These are phyloP conservation scores for Cygnus atratus DNA, from an alignment of 2,113 vertebrate genomes.

Conservation along the genomic window DNA sequence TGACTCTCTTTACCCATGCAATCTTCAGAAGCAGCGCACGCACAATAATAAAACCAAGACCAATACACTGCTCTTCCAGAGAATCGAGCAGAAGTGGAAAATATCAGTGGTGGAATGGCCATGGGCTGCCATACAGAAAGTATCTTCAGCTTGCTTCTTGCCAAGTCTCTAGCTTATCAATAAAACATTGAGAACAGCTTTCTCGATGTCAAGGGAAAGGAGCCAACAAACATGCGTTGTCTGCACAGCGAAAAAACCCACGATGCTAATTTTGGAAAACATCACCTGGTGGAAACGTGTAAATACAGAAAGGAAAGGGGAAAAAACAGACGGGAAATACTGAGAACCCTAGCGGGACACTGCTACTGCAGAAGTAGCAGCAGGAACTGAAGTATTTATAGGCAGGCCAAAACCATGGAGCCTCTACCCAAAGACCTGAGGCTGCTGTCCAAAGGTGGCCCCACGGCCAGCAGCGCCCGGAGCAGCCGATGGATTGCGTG, in stretches of 20 bases:
- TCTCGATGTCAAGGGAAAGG: not conserved
- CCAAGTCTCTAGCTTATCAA: not conserved
- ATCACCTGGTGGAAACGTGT: not conserved
- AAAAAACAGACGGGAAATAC: not conserved
- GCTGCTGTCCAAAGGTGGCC: not conserved
- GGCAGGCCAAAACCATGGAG: not conserved
- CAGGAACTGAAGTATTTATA: not conserved
- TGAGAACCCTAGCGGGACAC: not conserved
- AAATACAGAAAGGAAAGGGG: not conserved
- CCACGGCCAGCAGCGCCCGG: accelerated
- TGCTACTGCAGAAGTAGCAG: not conserved
- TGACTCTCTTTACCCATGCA: not conserved
- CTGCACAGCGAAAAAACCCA: not conserved
- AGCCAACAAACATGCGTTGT: not conserved
- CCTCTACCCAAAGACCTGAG: not conserved
- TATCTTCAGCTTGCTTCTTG: not conserved
- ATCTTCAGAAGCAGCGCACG: not conserved
- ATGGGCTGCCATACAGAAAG: not conserved
- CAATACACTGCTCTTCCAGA: not conserved
- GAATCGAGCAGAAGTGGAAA: not conserved
- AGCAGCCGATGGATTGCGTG: not conserved
- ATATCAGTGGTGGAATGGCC: not conserved
- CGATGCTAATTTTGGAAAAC: not conserved
- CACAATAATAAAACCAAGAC: not conserved
- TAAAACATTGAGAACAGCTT: not conserved